Conservation (phyloP, 2,797 vertebrate species). For the Crocidura indochinensis region DNA sequence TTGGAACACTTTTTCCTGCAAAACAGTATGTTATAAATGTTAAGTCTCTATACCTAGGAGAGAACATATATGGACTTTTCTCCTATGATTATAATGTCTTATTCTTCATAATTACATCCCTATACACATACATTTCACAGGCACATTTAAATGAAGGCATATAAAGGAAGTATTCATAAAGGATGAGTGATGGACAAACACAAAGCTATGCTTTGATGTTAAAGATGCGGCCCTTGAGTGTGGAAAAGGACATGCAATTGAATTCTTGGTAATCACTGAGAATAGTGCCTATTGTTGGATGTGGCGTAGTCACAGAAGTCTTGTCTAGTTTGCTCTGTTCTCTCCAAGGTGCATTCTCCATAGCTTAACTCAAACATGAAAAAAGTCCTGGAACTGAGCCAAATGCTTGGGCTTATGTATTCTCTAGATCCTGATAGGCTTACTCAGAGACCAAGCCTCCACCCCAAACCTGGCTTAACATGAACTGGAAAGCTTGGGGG, state of each 20-base stretch:
- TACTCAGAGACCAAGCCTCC: neutral
- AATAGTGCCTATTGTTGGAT: constrained; percentile 18
- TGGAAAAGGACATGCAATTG: constrained; percentile 34
- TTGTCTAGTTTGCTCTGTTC: neutral
- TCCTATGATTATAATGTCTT: neutral
- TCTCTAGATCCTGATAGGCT: constrained; percentile 15
- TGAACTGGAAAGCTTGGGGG: constrained; percentile 24
- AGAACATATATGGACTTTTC: neutral
- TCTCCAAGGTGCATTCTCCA: constrained; percentile 55
- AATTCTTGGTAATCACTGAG: constrained; percentile 55
- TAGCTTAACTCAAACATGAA: neutral
- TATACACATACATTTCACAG: constrained; percentile 7
- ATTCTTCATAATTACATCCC: neutral
- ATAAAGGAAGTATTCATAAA: constrained; percentile 65
- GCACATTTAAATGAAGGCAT: neutral
- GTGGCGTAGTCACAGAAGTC: neutral
- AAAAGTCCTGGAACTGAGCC: neutral
- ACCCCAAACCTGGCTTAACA: constrained; percentile 17
- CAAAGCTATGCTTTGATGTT: constrained; percentile 48
- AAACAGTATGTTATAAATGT: neutral
- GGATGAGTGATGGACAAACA: constrained; percentile 36
- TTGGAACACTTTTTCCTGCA: constrained; percentile 28
- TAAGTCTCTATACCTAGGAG: constrained; percentile 27
- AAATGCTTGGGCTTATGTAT: neutral
- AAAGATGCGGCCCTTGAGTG: constrained; percentile 4